Evolutionary conservation across 23 tunicate genomes (phyloP), one percentile per base, ranked within the genome.

Genomic region (Botrylloides violaceus): DNA sequence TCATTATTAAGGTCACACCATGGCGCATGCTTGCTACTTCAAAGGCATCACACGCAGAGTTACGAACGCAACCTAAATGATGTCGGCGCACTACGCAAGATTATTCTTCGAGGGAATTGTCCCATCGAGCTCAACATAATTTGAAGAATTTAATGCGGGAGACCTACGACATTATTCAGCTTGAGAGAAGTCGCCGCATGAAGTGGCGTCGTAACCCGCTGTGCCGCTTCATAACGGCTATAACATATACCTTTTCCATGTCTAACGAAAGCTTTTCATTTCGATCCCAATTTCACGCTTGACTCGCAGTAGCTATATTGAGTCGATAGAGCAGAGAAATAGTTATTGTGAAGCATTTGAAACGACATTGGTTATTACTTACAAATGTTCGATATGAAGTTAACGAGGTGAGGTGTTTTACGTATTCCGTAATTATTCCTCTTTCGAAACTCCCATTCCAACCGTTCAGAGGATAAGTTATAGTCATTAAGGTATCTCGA

Each of bases 171-270:
- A 43, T 43, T 43, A 43, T 43, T 43, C 53, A 43, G 53, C 53
- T 43, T 43, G 53, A 43, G 53, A 43, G 53, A 43, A 43, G 15
- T 7, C 53, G 53, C 53, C 53, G 53, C 53, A 43, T 43, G 53
- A 43, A 68, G 20, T 68, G 74, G 74, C 74, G 56, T 68, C 58
- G 74, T 43, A 68, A 43, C 74, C 74, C 74, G 74, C 74, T 68
- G 74, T 19, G 74, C 56, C 15, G 53, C 53, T 43, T 43, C 53
- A 43, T 43, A 43, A 43, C 53, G 53, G 53, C 53, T 43, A 43
- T 43, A 43, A 43, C 53, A 15, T 43, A 43, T 43, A 43, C 53
- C 53, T 43, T 43, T 43, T 43, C 53, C 53, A 43, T 43, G 15
- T 43, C 53, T 43, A 43, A 43, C 53, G 53, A 43, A 43, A 9